Conservation (phyloP, 2,888 invertebrate species). For the Caenorhabditis zanzibari region DNA sequence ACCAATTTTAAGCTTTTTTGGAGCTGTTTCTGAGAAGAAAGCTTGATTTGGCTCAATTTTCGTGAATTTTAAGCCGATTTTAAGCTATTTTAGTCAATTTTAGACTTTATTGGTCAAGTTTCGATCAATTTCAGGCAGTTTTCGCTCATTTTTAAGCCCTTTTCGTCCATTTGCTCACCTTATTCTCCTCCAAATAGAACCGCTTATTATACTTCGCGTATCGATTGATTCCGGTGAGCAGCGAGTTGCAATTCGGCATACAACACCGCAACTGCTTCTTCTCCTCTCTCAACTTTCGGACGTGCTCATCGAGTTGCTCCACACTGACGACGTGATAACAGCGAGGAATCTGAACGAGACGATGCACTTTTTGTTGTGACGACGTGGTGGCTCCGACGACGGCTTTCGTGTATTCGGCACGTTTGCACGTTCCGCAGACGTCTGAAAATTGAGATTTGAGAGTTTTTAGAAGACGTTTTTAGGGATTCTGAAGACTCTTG, state of each 20-base stretch:
- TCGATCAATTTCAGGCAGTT: neutral
- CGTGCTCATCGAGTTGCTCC: conserved; percentile 41
- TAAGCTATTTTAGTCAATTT: neutral
- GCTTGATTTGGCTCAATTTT: neutral
- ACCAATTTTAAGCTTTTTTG: too few relatives aligned
- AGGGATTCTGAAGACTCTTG: neutral
- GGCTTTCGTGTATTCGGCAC: conserved; percentile 77
- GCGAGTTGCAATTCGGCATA: neutral
- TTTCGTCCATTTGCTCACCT: conserved; percentile 4
- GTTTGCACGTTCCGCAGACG: conserved; percentile 86
- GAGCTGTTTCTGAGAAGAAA: too few relatives aligned
- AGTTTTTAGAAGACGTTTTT: neutral
- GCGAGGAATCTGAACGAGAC: conserved; percentile 66
- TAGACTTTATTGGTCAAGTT: too few relatives aligned
- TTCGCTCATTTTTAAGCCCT: neutral
- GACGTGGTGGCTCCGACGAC: neutral
- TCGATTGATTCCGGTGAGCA: conserved; percentile 25
- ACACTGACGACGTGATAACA: conserved; percentile 49
- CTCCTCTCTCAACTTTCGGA: conserved; percentile 14
- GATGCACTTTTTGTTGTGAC: conserved; percentile 27
- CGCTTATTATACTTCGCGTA: conserved; percentile 52
- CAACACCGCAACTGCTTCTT: conserved; percentile 17
- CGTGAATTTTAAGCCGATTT: neutral
- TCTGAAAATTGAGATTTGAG: conserved; percentile 22
- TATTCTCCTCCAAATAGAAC: conserved; percentile 11